Evolutionary conservation across 2,113 vertebrate species (phyloP), one percentile per base, ranked within the genome.

Genomic region (Australoheros scitulus): DNA sequence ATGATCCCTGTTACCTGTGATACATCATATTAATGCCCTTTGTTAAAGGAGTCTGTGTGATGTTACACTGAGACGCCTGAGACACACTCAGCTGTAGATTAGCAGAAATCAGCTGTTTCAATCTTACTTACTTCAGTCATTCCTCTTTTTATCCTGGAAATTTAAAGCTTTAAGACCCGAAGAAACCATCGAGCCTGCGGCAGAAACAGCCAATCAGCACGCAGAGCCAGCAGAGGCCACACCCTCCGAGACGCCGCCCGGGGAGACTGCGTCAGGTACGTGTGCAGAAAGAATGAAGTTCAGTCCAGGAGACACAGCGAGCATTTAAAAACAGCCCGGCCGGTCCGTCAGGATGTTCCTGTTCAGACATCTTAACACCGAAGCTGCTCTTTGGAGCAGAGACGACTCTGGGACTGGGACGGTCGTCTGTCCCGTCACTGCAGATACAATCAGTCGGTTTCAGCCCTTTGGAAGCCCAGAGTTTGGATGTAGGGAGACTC

Each of bases 241-340:
- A 1, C 8, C 63, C 3, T 1, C 63, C 7, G 57, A 52, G 17
- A 24, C 36, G 0, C n/a, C 34, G 1, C 2, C 55, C 1, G 56
- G 55, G 11, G 76, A 81, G 41, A 7, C 24, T 1, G 8, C 11
- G 3, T n/a, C 86, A 86, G 91, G 89, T 90, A 52, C 9, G 72
- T 29, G 6, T 26, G 32, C 15, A 17, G 63, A 65, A 24, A 15
- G 63, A 24, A 20, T 5, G 0, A 36, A 24, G 15, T 65, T 15
- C 63, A 65, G n/a, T 65, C 13, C 36, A 10, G 36, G 9, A 38
- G 9, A 38, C 36, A 38, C 36, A 9, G 36, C 36, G 8, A 38
- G 8, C 36, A 38, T 38, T 38, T 38, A 38, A 0, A 38, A 38
- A 9, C 36, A 38, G 34, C 8, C 36, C 8, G 36, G 36, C 36